phyloP scores from a whole-genome alignment of 2,113 vertebrate species.

The Eudyptes chrysolophus region DNA sequence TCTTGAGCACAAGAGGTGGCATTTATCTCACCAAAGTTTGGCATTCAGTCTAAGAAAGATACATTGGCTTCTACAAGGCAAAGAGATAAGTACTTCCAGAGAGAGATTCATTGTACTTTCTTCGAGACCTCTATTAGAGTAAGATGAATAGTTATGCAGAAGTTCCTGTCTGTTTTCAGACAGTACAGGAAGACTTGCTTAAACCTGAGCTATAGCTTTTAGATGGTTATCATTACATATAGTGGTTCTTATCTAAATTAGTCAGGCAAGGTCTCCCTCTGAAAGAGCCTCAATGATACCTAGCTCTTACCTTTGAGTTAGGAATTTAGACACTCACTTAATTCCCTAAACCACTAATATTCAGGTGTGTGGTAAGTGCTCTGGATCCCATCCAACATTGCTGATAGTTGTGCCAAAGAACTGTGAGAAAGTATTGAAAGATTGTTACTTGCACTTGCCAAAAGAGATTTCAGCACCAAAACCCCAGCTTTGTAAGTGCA shows the following conservation, averaged over 20 bases:
- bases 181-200: background rate
- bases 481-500: background rate
- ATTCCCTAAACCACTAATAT: background rate
- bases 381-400: background rate
- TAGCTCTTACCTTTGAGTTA: background rate
- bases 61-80: background rate
- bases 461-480: background rate
- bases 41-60: background rate
- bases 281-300: background rate
- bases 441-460: background rate
- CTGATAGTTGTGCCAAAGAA: background rate
- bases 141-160: background rate
- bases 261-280: background rate
- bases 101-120: background rate
- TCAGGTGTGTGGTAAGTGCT: background rate
- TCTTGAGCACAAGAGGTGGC: background rate
- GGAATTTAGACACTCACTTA: background rate
- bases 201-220: background rate
- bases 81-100: background rate
- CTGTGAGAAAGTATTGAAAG: background rate
- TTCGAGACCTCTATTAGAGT: background rate
- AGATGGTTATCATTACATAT: background rate
- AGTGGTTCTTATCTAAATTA: background rate
- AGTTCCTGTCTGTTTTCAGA: background rate
- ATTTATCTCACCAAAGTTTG: conserved; percentile 2